These are phyloP conservation scores for Aviceda subcristata DNA, from an alignment of 2,113 vertebrate species.

Conservation along the genomic window DNA sequence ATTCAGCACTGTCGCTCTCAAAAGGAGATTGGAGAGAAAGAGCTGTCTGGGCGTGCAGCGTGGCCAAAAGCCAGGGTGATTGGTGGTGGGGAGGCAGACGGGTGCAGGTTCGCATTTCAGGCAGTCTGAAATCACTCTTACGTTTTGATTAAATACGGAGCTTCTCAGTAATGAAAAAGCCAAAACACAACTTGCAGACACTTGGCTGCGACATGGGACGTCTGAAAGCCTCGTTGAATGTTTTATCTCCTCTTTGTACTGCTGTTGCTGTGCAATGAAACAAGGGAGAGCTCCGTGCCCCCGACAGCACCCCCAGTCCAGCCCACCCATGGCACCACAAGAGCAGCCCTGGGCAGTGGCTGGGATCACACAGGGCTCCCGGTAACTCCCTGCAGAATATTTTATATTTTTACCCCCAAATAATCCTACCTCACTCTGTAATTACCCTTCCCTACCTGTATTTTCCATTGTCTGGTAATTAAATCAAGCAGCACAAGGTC, in stretches of 20 bases:
- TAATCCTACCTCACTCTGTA: background rate
- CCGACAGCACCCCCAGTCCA: background rate
- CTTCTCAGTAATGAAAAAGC: background rate
- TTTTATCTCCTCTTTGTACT: background rate
- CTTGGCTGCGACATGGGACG: background rate
- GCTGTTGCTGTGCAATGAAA: background rate
- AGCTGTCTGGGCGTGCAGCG: background rate
- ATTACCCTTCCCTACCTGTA: background rate
- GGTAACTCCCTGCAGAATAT: background rate
- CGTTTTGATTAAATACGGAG: background rate
- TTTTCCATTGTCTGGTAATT: constrained; percentile 25
- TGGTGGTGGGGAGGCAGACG: background rate
- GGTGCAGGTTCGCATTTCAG: background rate
- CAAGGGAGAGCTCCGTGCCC: accelerated
- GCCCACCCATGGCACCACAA: accelerated
- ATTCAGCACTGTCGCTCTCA: background rate
- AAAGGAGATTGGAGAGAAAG: background rate
- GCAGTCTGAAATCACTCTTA: background rate
- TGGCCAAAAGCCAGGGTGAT: background rate
- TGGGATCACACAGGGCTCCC: background rate
- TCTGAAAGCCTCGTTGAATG: background rate
- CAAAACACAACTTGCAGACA: background rate
- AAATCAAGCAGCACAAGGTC: constrained; percentile 21
- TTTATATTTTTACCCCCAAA: background rate
- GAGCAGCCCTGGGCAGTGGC: background rate